These are phyloP conservation scores for Panthera leo DNA, from an alignment of 2,113 vertebrate genomes.

Conservation along the genomic window DNA sequence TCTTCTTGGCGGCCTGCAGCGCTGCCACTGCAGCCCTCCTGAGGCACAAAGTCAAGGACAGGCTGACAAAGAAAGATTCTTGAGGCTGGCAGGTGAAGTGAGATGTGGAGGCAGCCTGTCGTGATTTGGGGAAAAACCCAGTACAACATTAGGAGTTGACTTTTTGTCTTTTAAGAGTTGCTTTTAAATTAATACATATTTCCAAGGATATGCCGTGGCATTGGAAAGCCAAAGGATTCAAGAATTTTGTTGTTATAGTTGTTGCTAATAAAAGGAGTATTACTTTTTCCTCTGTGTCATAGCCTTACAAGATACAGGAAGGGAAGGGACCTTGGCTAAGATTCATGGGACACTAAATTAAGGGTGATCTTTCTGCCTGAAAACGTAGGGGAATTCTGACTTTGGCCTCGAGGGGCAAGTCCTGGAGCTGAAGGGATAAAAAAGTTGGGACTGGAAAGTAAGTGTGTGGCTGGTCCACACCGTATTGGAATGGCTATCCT, in stretches of 20 bases:
- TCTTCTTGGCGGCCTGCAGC: conserved; percentile 86
- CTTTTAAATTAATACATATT: conserved; percentile 44
- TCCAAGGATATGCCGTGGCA: not conserved
- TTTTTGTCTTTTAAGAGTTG: not conserved
- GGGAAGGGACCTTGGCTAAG: conserved; percentile 24
- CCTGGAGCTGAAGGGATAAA: not conserved
- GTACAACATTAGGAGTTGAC: not conserved
- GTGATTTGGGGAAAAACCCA: not conserved
- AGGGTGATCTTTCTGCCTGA: not conserved
- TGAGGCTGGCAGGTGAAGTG: conserved; percentile 59
- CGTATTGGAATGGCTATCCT: not conserved
- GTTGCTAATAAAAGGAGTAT: not conserved
- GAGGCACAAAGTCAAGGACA: conserved; percentile 83
- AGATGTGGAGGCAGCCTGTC: not conserved
- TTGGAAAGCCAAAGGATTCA: conserved; percentile 33
- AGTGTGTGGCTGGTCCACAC: not conserved
- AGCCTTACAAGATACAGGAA: conserved; percentile 17
- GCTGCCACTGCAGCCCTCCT: conserved; percentile 85
- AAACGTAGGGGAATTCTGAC: not conserved
- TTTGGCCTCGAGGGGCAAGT: not conserved
- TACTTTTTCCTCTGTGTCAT: not conserved
- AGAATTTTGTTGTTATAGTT: not conserved
- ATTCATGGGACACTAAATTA: not conserved
- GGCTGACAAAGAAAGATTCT: conserved; percentile 85
- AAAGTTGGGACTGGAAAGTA: not conserved